Evolutionary conservation across 64 coral and sea anemone species (phyloP), one percentile per base, ranked within the genome.

Genomic region (Porites lutea): DNA sequence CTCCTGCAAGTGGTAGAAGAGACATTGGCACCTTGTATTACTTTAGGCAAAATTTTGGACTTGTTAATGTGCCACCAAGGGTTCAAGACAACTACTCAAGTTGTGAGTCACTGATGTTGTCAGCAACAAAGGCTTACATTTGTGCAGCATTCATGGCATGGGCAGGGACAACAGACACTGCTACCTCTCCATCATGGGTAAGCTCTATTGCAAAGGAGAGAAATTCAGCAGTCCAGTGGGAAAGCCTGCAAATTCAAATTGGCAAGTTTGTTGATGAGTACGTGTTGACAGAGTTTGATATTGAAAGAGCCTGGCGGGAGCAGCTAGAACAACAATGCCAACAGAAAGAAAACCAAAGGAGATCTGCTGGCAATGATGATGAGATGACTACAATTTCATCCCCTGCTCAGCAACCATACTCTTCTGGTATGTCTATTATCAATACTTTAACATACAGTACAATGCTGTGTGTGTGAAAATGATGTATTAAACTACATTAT

Each of bases 91-190:
- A 95, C 83, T 95, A 79, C 60, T 59, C 79, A 48, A 87, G 72
- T 72, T 82, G 82, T 0, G 74, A 90, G 21, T 52, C 14, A 1
- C 65, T 90, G 8, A 95, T 87, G 93, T 44, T 90, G 57, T 86
- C 79, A 12, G 62, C 59, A 52, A 90, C 93, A 4, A 86, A 95
- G 52, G 93, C 88, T 15, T 90, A 91, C 65, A 10, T 91, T 20
- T 95, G 93, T 54, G 61, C 49, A 61, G 93, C 93, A 6, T 95
- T 95, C 77, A 95, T 87, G 89, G 64, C 54, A 44, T 95, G 75
- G 37, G 74, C 89, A 60, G 93, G 88, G 14, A 13, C 90, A 52
- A 71, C 84, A 22, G 64, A 23, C 21, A 51, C 86, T 3, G 72
- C 89, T 78, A 74, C 71, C 18, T 59, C 37, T 27, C 88, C 93